phyloP scores from a whole-genome alignment of 1,140 invertebrate species.

The Eupristina koningsbergeri region DNA sequence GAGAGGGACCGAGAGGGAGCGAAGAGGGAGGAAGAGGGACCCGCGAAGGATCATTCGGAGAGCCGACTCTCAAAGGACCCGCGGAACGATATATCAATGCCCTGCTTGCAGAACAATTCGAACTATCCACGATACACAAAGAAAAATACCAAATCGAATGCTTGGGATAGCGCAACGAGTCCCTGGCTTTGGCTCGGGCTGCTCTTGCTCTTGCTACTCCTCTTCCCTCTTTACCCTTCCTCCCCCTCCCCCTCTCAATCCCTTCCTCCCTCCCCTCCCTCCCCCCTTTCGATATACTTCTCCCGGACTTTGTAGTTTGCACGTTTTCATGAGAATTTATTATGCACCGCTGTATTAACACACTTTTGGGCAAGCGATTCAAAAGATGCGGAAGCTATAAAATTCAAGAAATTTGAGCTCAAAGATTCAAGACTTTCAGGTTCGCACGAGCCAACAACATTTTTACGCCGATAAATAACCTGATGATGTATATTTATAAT shows the following conservation, averaged over 20 bases:
- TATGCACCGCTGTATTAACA: constrained; percentile 31
- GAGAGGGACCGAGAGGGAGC: constrained; percentile 59
- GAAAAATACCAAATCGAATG: constrained; percentile 75
- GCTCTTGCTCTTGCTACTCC: constrained; percentile 53
- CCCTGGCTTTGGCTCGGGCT: constrained; percentile 49
- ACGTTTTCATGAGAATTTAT: constrained; percentile 43
- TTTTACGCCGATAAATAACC: background rate
- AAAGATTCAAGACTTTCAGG: background rate
- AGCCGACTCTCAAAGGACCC: constrained; percentile 71
- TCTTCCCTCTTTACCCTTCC: constrained; percentile 54
- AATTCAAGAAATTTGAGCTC: background rate
- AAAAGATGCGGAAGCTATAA: background rate
- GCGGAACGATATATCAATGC: constrained; percentile 74
- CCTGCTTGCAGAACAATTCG: constrained; percentile 72
- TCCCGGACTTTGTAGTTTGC: constrained; percentile 37
- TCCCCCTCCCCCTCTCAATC: constrained; percentile 3
- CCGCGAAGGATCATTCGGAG: constrained; percentile 70
- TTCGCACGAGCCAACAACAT: background rate
- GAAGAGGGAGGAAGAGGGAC: constrained; percentile 52
- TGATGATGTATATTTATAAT: background rate
- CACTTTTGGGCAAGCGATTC: constrained; percentile 14
- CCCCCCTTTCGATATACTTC: constrained; percentile 11
- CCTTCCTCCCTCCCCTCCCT: background rate
- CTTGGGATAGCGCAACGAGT: constrained; percentile 68
- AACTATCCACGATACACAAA: constrained; percentile 74